phyloP scores from a whole-genome alignment of 92 coral and sea anemone genomes.

The Porites lobata region DNA sequence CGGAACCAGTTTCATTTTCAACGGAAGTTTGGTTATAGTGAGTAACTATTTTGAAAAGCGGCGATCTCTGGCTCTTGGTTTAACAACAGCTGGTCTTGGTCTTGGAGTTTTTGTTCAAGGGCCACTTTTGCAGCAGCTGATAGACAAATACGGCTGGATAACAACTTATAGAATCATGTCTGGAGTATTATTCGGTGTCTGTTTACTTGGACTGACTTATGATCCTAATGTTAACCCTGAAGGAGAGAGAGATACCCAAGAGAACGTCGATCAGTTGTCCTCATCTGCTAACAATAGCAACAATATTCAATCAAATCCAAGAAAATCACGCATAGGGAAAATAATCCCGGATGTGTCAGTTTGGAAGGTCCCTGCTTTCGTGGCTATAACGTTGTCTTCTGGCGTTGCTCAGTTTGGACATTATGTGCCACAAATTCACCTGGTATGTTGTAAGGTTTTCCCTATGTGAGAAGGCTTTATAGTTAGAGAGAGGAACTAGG shows the following conservation, averaged over 20 bases:
- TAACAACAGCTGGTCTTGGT: conserved; percentile 63
- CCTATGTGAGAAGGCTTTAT: background rate
- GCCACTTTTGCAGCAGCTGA: conserved; percentile 49
- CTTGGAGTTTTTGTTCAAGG: conserved; percentile 54
- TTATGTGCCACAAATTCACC: conserved; percentile 62
- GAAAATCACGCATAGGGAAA: background rate
- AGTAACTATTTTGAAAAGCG: conserved; percentile 47
- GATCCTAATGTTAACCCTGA: conserved; percentile 31
- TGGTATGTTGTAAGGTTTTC: conserved; percentile 39
- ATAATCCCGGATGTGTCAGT: conserved; percentile 47
- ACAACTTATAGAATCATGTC: conserved; percentile 60
- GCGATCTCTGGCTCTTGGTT: conserved; percentile 61
- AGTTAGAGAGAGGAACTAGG: background rate
- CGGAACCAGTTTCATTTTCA: conserved; percentile 63
- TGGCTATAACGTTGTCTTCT: conserved; percentile 35
- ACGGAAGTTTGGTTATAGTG: conserved; percentile 39
- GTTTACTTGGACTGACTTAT: conserved; percentile 38
- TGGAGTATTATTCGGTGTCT: conserved; percentile 16
- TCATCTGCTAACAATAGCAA: background rate
- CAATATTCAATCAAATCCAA: background rate
- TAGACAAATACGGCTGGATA: conserved; percentile 48
- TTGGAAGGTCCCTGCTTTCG: conserved; percentile 45
- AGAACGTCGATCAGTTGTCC: background rate
- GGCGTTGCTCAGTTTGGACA: conserved; percentile 56
- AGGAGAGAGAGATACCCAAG: background rate